Evolutionary conservation across 2,797 vertebrate species (phyloP), one percentile per base, ranked within the genome.

Genomic region (Heliangelus exortis): DNA sequence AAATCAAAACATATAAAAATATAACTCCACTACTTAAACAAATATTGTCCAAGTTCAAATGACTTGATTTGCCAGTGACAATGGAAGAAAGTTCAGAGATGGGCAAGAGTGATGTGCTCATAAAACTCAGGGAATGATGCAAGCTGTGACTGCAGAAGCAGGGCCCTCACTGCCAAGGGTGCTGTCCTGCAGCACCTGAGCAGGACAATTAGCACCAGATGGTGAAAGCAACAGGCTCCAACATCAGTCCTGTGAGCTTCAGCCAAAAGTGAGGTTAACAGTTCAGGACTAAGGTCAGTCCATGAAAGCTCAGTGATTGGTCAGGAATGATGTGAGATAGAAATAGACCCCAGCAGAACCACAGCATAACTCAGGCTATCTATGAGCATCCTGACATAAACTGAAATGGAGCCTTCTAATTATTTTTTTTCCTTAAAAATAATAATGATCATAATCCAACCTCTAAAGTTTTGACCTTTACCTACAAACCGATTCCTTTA

Each of bases 381-480:
- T 12, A 20, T 36, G 28, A 34, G 23, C 14, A 47, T 6, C 5
- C 3, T 73, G 29, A 21, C 20, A 29, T 68, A 19, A 79, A 65
- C 4, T 33, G 13, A 79, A 76, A 79, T 0, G 0, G 1, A 79
- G 3, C 2, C 8, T 75, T 71, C 62, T 15, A 29, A 58, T 80
- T 61, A 20, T 3, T 7, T 41, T 2, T 11, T 23, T 50, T 61
- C 76, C 53, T 28, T 5, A 8, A 26, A 53, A 21, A 77, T 39
- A 12, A 39, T 39, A 39, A 39, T 39, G 12, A 55, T 7, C 29
- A 2, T 55, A 68, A 43, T 39, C 11, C 4, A 31, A 23, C 5
- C 7, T 61, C 20, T 33, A 51, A 55, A 68, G 7, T 1, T 41
- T 51, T 69, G 20, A 53, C 59, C 48, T 34, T 65, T 73, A 59